Evolutionary conservation across 2,888 invertebrate species (phyloP).

Genomic region (Emmelina monodactyla): DNA sequence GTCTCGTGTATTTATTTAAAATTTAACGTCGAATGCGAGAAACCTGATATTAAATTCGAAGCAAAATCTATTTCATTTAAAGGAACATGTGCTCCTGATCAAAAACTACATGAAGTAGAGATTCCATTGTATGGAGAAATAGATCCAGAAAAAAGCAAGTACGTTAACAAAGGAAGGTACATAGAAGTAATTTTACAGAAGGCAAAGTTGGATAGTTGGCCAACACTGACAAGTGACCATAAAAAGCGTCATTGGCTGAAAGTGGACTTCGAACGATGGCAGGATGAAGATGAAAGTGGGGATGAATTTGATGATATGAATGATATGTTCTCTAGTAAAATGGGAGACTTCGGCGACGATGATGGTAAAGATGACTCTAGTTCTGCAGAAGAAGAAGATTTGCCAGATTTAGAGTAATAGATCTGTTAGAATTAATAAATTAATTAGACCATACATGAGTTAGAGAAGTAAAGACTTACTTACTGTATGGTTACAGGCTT

Average conservation of each 20-base stretch:
- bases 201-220: conserved; percentile 78
- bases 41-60: conserved; percentile 77
- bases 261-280: conserved; percentile 97
- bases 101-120: conserved; percentile 84
- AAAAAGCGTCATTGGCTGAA: conserved; percentile 95
- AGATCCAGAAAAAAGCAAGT: conserved; percentile 78
- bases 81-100: conserved; percentile 84
- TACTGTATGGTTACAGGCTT: no score
- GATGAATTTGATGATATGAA: conserved; percentile 67
- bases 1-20: conserved; percentile 79
- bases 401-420: conserved; percentile 72
- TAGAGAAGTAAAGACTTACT: no score
- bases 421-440: no score
- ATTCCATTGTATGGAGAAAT: conserved; percentile 86
- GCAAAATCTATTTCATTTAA: conserved; percentile 77
- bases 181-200: conserved; percentile 76
- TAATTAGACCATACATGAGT: no score
- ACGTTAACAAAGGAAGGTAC: conserved; percentile 73
- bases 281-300: conserved; percentile 93
- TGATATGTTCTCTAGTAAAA: conserved; percentile 42
- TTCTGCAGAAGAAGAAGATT: conserved; percentile 76
- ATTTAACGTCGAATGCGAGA: conserved; percentile 89
- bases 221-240: conserved; percentile 82
- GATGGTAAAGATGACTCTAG: conserved; percentile 68
- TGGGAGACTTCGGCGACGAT: conserved; percentile 35